Evolutionary conservation across 2,113 vertebrate genomes (phyloP), one percentile per base, ranked within the genome.

Genomic region (Lophius piscatorius): DNA sequence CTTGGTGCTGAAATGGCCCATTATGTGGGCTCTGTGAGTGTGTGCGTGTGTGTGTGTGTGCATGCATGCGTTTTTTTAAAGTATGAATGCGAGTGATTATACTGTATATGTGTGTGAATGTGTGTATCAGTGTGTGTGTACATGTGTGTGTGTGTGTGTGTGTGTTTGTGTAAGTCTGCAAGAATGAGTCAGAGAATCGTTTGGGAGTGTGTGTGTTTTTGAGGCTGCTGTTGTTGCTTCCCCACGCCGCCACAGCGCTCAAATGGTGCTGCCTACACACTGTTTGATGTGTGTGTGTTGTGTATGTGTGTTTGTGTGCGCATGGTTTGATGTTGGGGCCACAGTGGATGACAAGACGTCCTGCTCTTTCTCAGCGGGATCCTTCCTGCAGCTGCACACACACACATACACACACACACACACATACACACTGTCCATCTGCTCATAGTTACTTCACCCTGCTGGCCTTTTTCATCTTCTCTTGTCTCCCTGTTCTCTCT

Each of bases 301-400:
- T 12, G 50, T 16, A 17, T 18, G 21, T 8, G 34, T 26, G 39
- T 6, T 31, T 44, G 63, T 22, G 24, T 48, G 70, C 46, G 72
- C 56, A 65, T 78, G 69, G 77, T 76, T 77, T 80, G 74, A 82
- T 82, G 82, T 73, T 80, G 66, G 18, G 74, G 82, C 60, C 70
- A 78, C 77, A 70, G 74, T 62, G 66, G 83, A 80, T 85, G 80
- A 76, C 84, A 83, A 78, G 80, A 84, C 45, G 69, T 82, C 84
- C 87, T 89, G 89, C 83, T 90, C 76, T 88, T 87, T 87, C 84
- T 86, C 87, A 81, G 82, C 78, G 54, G 78, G 84, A 85, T 74
- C 84, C 76, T 87, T 87, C 82, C 84, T 80, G 76, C 82, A 83
- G 80, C 84, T 83, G 80, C 49, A 42, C 22, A 35, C 50, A 54